Evolutionary conservation across 2,113 vertebrate genomes (phyloP).

Genomic region (Toxotes jaculatrix): DNA sequence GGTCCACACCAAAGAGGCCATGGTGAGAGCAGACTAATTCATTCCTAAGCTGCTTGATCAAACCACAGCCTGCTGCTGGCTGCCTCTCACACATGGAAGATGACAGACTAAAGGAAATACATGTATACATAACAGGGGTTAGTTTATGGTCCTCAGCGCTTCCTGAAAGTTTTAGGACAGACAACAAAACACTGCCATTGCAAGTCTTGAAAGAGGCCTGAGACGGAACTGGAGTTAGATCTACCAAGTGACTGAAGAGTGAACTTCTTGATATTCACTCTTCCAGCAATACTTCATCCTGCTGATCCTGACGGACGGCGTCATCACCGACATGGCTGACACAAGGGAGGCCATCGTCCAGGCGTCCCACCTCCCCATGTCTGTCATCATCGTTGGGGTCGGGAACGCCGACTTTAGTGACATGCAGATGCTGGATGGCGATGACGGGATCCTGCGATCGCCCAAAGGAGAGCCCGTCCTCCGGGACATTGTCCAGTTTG

Average conservation of each 20-base stretch:
- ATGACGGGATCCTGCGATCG: constrained; percentile 94
- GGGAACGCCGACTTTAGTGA: constrained; percentile 96
- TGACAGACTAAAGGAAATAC: not conserved
- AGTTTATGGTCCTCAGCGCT: not conserved
- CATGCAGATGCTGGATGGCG: constrained; percentile 98
- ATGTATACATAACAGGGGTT: not conserved
- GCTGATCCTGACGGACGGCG: constrained; percentile 96
- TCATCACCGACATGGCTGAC: constrained; percentile 99
- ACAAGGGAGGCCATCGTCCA: constrained; percentile 97
- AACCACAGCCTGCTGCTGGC: too few relatives aligned
- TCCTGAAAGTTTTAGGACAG: too few relatives aligned
- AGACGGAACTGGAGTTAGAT: not conserved
- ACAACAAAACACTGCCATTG: not conserved
- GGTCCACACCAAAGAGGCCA: constrained; percentile 95
- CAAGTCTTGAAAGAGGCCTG: not conserved
- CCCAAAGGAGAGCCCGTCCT: constrained; percentile 95
- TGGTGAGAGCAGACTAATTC: constrained; percentile 78
- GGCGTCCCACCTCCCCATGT: constrained; percentile 97
- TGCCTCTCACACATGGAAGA: not conserved
- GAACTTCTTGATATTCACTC: not conserved
- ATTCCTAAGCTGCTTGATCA: too few relatives aligned
- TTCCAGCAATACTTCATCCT: constrained; percentile 97
- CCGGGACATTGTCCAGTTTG: constrained; percentile 97
- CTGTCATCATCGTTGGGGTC: constrained; percentile 96
- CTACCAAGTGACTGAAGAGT: not conserved